phyloP scores from a whole-genome alignment of 2,888 invertebrate genomes.

The Nomada goodeniana region DNA sequence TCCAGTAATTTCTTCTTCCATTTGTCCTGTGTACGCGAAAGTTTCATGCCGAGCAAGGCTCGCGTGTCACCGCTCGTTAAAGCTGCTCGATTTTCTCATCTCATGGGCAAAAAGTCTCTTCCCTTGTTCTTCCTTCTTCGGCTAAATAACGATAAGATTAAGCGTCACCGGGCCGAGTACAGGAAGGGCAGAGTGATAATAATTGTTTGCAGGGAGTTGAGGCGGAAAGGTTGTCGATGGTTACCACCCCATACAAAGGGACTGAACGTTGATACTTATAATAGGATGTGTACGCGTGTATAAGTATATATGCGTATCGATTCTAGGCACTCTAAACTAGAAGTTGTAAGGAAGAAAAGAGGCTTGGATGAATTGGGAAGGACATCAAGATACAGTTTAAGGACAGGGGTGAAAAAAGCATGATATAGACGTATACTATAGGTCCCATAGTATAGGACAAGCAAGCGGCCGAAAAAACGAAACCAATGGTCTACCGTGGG shows the following conservation, averaged over 20 bases:
- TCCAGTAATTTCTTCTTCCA: slow-evolving; percentile 54
- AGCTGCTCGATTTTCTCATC: slow-evolving; percentile 21
- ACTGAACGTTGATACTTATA: slow-evolving; percentile 27
- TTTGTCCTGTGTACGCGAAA: slow-evolving; percentile 42
- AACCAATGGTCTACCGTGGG: slow-evolving; percentile 41
- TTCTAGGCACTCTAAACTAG: slow-evolving; percentile 7
- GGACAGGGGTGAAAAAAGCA: slow-evolving; percentile 65
- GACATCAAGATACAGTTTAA: slow-evolving; percentile 75
- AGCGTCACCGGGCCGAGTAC: slow-evolving; percentile 60
- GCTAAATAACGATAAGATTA: slow-evolving; percentile 64
- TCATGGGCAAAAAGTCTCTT: slow-evolving; percentile 2
- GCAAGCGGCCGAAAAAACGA: slow-evolving; percentile 74
- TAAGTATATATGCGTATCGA: slow-evolving; percentile 15
- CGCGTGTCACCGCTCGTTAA: slow-evolving; percentile 61
- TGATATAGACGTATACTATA: slow-evolving; percentile 40
- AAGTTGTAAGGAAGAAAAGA: slow-evolving; percentile 41
- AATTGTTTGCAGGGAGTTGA: slow-evolving; percentile 66
- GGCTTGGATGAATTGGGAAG: slow-evolving; percentile 79
- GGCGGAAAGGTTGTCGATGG: slow-evolving; percentile 69
- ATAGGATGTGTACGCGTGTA: slow-evolving; percentile 26
- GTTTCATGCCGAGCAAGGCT: slow-evolving; percentile 49
- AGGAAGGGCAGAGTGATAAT: slow-evolving; percentile 67
- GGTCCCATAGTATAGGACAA: slow-evolving; percentile 43
- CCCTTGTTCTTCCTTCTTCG: slow-evolving; percentile 21
- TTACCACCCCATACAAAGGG: slow-evolving; percentile 50